Conservation (phyloP, 2,797 vertebrate species). For the Esox lucius region DNA sequence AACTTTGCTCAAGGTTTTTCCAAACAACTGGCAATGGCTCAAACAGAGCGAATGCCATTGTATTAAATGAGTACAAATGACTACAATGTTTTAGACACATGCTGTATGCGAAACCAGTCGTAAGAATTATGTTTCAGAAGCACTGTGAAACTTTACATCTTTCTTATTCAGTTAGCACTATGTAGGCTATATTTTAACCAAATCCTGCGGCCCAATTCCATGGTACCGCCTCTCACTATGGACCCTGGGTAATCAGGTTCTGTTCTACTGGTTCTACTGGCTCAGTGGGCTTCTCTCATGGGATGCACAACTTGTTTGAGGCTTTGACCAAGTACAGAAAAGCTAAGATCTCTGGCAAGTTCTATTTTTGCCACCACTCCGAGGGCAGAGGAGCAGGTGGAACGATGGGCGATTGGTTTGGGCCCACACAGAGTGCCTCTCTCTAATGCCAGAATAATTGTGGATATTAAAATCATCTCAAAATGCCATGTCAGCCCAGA, state of each 20-base stretch:
- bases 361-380: not conserved
- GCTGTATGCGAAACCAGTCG: too few species aligned
- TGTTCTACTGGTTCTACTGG: not conserved
- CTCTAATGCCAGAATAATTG: slow-evolving; percentile 73
- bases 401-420: not conserved
- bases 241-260: not conserved
- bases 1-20: too few species aligned
- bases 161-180: too few species aligned
- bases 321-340: not conserved
- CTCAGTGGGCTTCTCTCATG: not conserved
- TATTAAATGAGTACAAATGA: too few species aligned
- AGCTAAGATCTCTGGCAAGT: not conserved
- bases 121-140: too few species aligned
- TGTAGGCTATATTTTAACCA: not conserved
- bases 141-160: too few species aligned
- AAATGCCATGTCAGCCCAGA: slow-evolving; percentile 59
- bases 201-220: not conserved
- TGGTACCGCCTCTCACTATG: not conserved
- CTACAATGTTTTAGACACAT: too few species aligned
- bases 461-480: slow-evolving; percentile 59
- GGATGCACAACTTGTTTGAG: not conserved
- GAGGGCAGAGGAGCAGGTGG: not conserved
- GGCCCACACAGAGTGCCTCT: not conserved
- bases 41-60: too few species aligned
- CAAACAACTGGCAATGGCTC: too few species aligned